Percentiles rank a stretch among this genome's conserved stretches.
Conservation (phyloP, 2,888 invertebrate genomes). For the Coelinius sp. region DNA sequence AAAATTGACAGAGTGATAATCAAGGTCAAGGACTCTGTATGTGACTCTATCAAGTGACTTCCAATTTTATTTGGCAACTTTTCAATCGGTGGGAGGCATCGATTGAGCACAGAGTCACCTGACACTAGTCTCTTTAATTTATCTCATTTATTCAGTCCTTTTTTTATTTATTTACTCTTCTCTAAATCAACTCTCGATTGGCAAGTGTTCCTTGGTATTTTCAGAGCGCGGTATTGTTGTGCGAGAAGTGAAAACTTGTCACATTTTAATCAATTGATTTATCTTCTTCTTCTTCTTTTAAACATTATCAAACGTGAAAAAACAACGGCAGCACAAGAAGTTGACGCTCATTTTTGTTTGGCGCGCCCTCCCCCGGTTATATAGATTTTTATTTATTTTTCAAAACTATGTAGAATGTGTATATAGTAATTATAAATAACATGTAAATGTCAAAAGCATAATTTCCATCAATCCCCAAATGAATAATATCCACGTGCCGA, state of each 20-base stretch:
- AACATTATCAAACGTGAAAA: constrained; percentile 28
- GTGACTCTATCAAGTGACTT: background rate
- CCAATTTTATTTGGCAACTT: background rate
- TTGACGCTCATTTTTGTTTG: constrained; percentile 91
- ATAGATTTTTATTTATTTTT: constrained; percentile 47
- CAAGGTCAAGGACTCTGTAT: constrained; percentile 29
- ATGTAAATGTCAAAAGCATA: constrained; percentile 23
- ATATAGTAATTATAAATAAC: constrained; percentile 40
- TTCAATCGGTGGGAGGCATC: constrained; percentile 11
- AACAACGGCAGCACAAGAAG: constrained; percentile 77
- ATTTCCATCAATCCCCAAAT: background rate
- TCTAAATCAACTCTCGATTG: constrained; percentile 6
- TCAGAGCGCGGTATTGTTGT: background rate
- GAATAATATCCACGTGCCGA: background rate
- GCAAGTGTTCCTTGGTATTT: background rate
- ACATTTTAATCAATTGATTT: constrained; percentile 17
- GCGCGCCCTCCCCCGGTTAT: constrained; percentile 69
- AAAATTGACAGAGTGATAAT: constrained; percentile 20
- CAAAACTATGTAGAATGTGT: constrained; percentile 48
- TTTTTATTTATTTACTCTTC: background rate
- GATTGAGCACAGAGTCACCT: constrained; percentile 18
- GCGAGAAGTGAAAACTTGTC: background rate
- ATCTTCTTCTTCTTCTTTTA: too few relatives aligned
- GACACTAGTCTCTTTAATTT: background rate
- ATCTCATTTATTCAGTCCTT: background rate